These are phyloP conservation scores for Caenorhabditis japonica DNA, from an alignment of 2,888 invertebrate species.

Conservation along the genomic window DNA sequence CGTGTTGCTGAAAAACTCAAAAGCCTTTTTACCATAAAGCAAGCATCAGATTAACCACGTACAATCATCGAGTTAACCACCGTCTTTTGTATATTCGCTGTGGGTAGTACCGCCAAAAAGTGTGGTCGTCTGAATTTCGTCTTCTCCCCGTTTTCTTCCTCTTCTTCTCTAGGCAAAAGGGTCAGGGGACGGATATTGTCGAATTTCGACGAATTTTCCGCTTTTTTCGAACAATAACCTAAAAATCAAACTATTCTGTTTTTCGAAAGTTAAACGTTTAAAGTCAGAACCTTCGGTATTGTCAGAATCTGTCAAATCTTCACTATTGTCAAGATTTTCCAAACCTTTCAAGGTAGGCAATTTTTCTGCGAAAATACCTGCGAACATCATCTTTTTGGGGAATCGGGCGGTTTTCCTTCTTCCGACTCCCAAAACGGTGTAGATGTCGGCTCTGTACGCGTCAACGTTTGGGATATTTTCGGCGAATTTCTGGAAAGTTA, in stretches of 20 bases:
- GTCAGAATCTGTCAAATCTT: background rate
- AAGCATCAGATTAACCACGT: background rate
- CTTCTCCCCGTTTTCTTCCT: background rate
- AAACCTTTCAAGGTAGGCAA: background rate
- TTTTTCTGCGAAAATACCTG: slow-evolving; percentile 21
- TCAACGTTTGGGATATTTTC: slow-evolving; percentile 21
- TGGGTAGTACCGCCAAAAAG: slow-evolving; percentile 41
- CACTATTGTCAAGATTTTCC: background rate
- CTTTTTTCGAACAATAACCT: slow-evolving; percentile 11
- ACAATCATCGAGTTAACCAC: slow-evolving; percentile 42
- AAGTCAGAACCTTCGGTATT: background rate
- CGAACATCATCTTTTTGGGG: slow-evolving; percentile 35
- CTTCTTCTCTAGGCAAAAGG: background rate
- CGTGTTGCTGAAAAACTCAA: slow-evolving; percentile 36
- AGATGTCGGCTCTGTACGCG: slow-evolving; percentile 54
- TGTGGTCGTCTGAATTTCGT: slow-evolving; percentile 30
- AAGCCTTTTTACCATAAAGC: no score
- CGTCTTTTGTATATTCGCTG: slow-evolving; percentile 23
- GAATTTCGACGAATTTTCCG: background rate
- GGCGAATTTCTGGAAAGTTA: slow-evolving; percentile 49
- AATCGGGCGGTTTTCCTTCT: slow-evolving; percentile 39
- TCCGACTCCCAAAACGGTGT: slow-evolving; percentile 45
- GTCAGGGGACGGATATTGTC: slow-evolving; percentile 19
- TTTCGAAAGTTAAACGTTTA: no score
- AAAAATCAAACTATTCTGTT: background rate